A percentile compares a stretch with the other conserved stretches of the same genome.
Evolutionary conservation across 2,113 vertebrate genomes (phyloP).

Genomic region (Ciconia boyciana): DNA sequence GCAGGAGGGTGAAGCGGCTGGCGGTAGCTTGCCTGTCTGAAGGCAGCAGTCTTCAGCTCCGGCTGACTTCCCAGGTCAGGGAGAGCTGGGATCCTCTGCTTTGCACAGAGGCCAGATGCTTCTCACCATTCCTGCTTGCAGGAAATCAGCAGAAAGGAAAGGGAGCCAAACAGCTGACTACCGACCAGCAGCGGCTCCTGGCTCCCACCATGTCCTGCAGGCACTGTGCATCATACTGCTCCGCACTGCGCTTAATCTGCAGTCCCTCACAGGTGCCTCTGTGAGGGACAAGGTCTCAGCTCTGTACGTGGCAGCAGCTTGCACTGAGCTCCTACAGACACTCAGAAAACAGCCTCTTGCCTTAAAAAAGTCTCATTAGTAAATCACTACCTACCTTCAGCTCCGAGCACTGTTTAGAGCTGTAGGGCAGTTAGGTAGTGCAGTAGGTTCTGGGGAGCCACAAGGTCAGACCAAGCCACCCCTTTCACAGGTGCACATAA

Average conservation of each 20-base stretch:
- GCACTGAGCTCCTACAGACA: neutral
- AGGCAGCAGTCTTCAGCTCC: neutral
- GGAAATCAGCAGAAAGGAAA: neutral
- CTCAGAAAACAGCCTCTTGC: neutral
- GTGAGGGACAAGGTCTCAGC: neutral
- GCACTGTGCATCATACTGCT: neutral
- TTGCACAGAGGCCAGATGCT: neutral
- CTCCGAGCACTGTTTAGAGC: neutral
- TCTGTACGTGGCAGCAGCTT: neutral
- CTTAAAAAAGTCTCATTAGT: neutral
- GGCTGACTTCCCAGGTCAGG: neutral
- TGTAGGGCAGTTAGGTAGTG: neutral
- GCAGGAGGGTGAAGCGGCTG: neutral
- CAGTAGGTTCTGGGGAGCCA: neutral
- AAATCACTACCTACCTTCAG: neutral
- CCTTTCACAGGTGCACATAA: fast-evolving
- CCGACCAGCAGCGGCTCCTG: neutral
- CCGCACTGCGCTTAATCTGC: fast-evolving
- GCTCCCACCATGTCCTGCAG: neutral
- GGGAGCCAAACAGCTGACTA: neutral
- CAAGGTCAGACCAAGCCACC: neutral
- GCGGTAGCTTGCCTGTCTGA: fast-evolving
- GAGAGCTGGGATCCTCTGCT: neutral
- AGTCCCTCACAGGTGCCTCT: neutral
- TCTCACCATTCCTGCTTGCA: neutral